Base-by-base conservation (phyloP, 2,113 vertebrate genomes). In the Psephotus haematonotus region DNA sequence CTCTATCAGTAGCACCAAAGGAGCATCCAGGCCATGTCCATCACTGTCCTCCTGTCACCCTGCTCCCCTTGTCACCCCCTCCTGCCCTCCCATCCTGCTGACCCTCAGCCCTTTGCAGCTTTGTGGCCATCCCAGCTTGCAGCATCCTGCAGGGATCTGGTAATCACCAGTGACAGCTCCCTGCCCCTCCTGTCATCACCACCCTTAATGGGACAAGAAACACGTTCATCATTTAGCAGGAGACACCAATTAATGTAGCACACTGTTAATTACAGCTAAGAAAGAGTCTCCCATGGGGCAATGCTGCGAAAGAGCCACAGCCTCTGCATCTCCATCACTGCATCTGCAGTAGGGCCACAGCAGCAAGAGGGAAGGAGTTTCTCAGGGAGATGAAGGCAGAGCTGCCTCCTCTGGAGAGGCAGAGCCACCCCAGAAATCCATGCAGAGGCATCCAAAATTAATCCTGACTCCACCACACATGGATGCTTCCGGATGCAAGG, bases 151-250 rank as follows among this genome's bases (percentile, higher is more conserved):
- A 71, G 77, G 68, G 91, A 96, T 92, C 85, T 39, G 33, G 63
- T 82, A 92, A 96, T 93, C 90, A 74, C 84, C 80, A 8, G 24
- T 6, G 68, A 83, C 93, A 95, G 94, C 94, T 92, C 92, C 94
- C 87, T 93, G 91, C 82, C 77, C 93, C 63, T 92, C 81, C 82
- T 95, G 63, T 91, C 96, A 93, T 44, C 90, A 92, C 79, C 4
- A 0, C 91, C 94, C 95, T 53, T 92, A 91, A 93, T 90, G 92
- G 93, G 41, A 67, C 63, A 50, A 84, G 91, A 92, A 84, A 95
- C 74, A 64, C 55, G 75, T 91, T 97, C 86, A 97, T 97, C 95
- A 88, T 85, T 91, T 49, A 75, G 85, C 85, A 91, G 67, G 64
- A 96, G 95, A 93, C 95, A 87, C 81, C 47, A 6, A 86, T 93